These are phyloP conservation scores for Gryllus longicercus DNA, from an alignment of 2,888 invertebrate genomes.

Conservation along the genomic window DNA sequence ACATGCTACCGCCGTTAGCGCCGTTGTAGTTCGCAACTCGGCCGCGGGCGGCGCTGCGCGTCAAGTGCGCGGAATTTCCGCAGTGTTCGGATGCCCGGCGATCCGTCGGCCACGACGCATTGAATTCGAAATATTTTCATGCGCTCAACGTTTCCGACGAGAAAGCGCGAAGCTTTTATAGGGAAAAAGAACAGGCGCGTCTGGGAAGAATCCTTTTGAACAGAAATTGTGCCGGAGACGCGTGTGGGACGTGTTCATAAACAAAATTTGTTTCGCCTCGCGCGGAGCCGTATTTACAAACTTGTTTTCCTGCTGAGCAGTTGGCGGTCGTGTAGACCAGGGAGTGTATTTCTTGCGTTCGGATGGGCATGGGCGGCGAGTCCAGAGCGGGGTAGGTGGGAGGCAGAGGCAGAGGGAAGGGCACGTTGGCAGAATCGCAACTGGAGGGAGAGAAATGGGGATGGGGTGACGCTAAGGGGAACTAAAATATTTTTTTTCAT, in stretches of 20 bases:
- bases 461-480: too few species aligned
- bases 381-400: too few species aligned
- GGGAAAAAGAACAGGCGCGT: neutral
- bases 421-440: too few species aligned
- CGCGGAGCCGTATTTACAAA: too few species aligned
- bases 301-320: too few species aligned
- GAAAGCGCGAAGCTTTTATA: too few species aligned
- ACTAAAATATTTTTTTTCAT: too few species aligned
- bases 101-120: too few species aligned
- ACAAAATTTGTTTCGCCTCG: conserved; percentile 9
- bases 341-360: neutral
- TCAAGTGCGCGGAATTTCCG: neutral
- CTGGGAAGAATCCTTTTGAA: neutral
- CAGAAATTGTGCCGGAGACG: neutral
- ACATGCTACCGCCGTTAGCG: neutral
- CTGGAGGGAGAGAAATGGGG: too few species aligned
- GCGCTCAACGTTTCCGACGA: too few species aligned
- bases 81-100: neutral
- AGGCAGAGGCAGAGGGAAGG: neutral
- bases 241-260: neutral
- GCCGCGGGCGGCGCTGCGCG: neutral
- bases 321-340: neutral
- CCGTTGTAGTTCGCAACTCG: neutral
- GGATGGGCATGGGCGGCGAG: neutral
- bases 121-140: too few species aligned